A percentile compares a stretch with the other conserved stretches of the same genome.
Conservation (phyloP, 1,140 invertebrate genomes). For the Bombyx mandarina region DNA sequence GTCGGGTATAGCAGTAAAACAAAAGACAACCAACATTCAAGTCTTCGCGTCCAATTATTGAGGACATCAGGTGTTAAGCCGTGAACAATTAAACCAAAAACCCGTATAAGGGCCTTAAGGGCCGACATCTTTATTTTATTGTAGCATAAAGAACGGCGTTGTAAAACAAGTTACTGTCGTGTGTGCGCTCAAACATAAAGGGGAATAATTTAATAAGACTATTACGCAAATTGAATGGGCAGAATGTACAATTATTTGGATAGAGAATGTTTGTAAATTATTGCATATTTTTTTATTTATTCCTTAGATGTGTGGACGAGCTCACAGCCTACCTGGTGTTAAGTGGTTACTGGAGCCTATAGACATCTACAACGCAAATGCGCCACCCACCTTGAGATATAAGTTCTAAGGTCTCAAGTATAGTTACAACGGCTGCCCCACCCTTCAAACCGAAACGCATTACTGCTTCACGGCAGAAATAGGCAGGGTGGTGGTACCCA, state of each 20-base stretch:
- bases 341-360: too few relatives aligned
- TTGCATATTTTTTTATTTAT: too few relatives aligned
- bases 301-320: too few relatives aligned
- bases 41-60: conserved; percentile 26
- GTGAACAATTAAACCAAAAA: conserved; percentile 53
- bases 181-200: conserved; percentile 57
- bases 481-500: too few relatives aligned
- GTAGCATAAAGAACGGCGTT: conserved; percentile 59
- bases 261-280: too few relatives aligned
- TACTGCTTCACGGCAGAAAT: too few relatives aligned
- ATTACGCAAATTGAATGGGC: conserved; percentile 52
- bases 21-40: conserved; percentile 1
- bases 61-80: conserved; percentile 44
- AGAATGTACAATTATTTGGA: conserved; percentile 26
- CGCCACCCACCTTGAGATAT: too few relatives aligned
- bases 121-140: conserved; percentile 50
- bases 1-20: conserved; percentile 1
- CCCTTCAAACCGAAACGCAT: too few relatives aligned
- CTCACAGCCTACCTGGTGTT: too few relatives aligned
- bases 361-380: too few relatives aligned
- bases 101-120: conserved; percentile 31
- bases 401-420: too few relatives aligned
- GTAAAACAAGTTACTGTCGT: conserved; percentile 35
- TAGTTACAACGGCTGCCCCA: too few relatives aligned
- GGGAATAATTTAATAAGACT: conserved; percentile 65